These are phyloP conservation scores for Prinia subflava DNA, from an alignment of 2,113 vertebrate genomes.

Conservation along the genomic window DNA sequence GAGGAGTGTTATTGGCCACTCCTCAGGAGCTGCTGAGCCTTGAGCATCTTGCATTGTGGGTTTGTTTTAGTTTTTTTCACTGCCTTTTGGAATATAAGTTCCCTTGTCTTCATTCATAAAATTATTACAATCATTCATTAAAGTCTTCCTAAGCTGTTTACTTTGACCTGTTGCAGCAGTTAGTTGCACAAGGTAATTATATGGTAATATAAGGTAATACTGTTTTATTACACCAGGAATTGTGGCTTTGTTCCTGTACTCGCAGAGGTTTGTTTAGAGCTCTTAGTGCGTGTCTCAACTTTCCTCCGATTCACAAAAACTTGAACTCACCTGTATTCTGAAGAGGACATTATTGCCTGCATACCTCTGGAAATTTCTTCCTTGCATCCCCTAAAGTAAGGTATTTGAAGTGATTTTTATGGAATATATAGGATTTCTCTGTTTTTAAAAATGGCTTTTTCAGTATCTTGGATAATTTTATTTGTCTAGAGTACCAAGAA, in stretches of 20 bases:
- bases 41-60: neutral
- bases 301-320: neutral
- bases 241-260: neutral
- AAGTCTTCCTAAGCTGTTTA: neutral
- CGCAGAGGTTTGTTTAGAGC: neutral
- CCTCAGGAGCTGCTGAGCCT: neutral
- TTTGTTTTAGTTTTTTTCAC: neutral
- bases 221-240: neutral
- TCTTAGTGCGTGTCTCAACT: neutral
- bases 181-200: conserved; percentile 32
- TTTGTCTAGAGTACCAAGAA: neutral
- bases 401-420: neutral
- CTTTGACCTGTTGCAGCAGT: conserved; percentile 22
- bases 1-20: neutral
- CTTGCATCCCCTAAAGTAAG: neutral
- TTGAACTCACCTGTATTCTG: neutral
- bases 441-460: neutral
- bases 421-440: neutral
- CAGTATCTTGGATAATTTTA: neutral
- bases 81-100: neutral
- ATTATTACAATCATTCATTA: neutral
- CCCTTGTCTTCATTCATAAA: conserved; percentile 23
- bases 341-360: neutral
- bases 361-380: neutral
- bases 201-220: neutral